Evolutionary conservation across 1,140 invertebrate species (phyloP), one percentile per base, ranked within the genome.

Genomic region (Drosophila burlai): DNA sequence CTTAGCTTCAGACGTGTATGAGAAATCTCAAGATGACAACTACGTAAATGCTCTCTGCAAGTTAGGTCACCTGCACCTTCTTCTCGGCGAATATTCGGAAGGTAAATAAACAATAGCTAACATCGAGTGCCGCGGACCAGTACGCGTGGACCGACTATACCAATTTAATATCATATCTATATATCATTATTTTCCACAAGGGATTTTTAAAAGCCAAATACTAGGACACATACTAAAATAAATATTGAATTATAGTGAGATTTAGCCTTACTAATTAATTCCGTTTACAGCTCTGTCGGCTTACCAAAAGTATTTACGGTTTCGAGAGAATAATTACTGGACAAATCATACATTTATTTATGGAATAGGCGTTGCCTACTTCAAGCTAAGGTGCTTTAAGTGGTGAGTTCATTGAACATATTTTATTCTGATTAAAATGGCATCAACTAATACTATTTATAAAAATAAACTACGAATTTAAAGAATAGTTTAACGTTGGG

Each of bases 341-440:
- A 97, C 97, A 93, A 97, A 99, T 94, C 95, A 97, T 1, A 94
- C 96, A 31, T 98, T 98, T 93, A 94, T 99, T 11, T 99, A 99
- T 94, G 98, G 98, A 21, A 94, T 98, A 42, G 98, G 97, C 10
- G 94, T 99, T 6, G 97, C 98, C 50, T 99, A 99, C 93, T 99
- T 98, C 93, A 98, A 99, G 90, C 99, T 97, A 93, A 98, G 98
- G 93, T 96, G 97, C 59, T 99, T 97, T 94, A 96, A 97, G 93
- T 99, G 98, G 98, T 99, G 93, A 98, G 97, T 97, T 18, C 1
- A 13, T 26, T 26, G 16, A 38, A 26, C 10, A 38, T 15, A 52
- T 49, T 15, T 24, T 9, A 26, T 36, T 38, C 16, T 16, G 0
- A 15, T n/a, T 46, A n/a, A 55, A 36, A n/a, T 40, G 10, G 2